Evolutionary conservation across 1,140 invertebrate species (phyloP).

Genomic region (Eupristina koningsbergeri): DNA sequence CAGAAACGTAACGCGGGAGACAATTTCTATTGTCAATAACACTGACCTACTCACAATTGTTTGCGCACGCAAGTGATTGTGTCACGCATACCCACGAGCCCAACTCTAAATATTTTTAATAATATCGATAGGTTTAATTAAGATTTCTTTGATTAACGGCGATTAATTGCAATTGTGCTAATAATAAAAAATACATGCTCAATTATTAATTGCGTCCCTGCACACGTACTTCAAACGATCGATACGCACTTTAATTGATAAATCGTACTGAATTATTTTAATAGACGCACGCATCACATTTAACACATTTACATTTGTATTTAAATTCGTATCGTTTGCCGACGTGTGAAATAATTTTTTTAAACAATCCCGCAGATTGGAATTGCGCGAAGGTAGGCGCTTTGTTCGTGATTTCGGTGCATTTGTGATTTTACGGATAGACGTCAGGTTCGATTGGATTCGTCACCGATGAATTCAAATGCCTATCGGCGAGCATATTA

Average conservation of each 20-base stretch:
- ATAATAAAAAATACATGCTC: no score
- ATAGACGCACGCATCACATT: not conserved
- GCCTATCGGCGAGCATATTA: not conserved
- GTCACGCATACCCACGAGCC: no score
- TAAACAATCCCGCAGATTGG: no score
- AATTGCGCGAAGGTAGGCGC: not conserved
- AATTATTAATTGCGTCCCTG: not conserved
- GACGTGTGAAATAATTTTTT: constrained; percentile 14
- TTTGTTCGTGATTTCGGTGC: constrained; percentile 11
- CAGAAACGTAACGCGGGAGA: not conserved
- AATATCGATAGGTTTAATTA: not conserved
- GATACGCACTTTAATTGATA: not conserved
- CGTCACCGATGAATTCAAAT: constrained; percentile 37
- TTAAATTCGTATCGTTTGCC: not conserved
- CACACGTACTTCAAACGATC: no score
- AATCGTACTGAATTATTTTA: not conserved
- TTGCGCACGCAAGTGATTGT: no score
- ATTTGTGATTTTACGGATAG: constrained; percentile 16
- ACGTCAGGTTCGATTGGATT: no score
- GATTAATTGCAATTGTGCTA: no score
- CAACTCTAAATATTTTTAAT: not conserved
- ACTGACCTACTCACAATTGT: no score
- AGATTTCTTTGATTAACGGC: not conserved
- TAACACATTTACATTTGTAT: not conserved
- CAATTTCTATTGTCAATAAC: not conserved